phyloP scores from a whole-genome alignment of 1,140 invertebrate genomes.

The Trichonephila inaurata region DNA sequence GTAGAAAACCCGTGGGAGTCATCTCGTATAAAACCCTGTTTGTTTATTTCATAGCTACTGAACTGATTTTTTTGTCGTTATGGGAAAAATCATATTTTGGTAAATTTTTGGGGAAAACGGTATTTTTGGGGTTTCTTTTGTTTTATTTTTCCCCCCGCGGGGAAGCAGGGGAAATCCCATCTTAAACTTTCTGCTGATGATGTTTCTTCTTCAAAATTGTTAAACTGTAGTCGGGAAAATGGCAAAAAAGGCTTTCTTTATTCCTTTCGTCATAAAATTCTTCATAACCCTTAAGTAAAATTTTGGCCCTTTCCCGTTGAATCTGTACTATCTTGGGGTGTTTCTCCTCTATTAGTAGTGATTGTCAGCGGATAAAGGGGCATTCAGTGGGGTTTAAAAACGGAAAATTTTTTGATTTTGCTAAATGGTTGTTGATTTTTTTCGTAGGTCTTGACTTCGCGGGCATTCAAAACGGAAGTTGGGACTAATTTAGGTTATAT shows the following conservation, averaged over 20 bases:
- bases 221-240: slow-evolving; percentile 54
- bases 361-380: neutral
- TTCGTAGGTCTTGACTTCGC: slow-evolving; percentile 43
- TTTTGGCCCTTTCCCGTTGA: neutral
- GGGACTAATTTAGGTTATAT: neutral
- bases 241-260: slow-evolving; percentile 32
- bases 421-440: neutral
- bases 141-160: slow-evolving; percentile 4
- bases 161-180: neutral
- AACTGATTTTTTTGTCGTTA: neutral
- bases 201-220: slow-evolving; percentile 40
- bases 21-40: neutral
- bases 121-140: slow-evolving; percentile 8
- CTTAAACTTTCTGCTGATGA: neutral
- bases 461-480: neutral
- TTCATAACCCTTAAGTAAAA: slow-evolving; percentile 61
- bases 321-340: neutral
- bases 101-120: neutral
- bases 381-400: neutral
- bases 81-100: neutral
- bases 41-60: neutral
- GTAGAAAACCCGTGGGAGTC: neutral
- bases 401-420: neutral
- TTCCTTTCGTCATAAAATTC: slow-evolving; percentile 32
- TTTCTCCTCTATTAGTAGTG: neutral